Evolutionary conservation across 1,140 invertebrate species (phyloP), one percentile per base, ranked within the genome.

Genomic region (Drosophila yakuba): DNA sequence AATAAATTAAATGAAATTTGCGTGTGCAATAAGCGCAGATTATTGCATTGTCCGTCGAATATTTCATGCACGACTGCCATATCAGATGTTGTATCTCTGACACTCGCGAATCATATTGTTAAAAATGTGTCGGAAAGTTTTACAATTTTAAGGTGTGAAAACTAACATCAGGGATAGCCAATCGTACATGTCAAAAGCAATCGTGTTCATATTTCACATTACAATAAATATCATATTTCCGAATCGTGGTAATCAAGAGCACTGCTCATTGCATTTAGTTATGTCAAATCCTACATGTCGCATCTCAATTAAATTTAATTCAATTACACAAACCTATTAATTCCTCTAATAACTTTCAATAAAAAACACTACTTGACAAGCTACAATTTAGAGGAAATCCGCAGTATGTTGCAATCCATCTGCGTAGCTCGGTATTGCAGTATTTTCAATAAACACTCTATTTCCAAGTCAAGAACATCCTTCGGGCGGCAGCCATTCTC

Each of bases 1-100:
- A 62, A 72, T 79, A 71, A 72, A 71, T 71, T 58, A 43, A 57
- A 59, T 35, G 58, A 61, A 61, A 58, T 57, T 62, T 63, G 36
- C 58, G 32, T 41, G 60, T 48, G 25, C 59, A 78, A 81, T 73
- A 77, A 72, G 28, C 36, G 28, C 32, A 39, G 38, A 39, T 56
- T 51, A 52, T 72, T 47, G 17, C 35, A 6, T 2, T 14, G 63
- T 44, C 56, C 39, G 48, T 38, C 17, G 44, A 48, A 56, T 41
- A 62, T 62, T 76, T 76, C 28, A 68, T 48, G 36, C 36, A 15
- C n/a, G 2, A 67, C 32, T 44, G 41, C 55, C 20, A 23, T 17
- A 50, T 58, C 44, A 14, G 44, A 58, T 38, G n/a, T 69, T 57
- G 69, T 69, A 43, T 71, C 12, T 10, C 5, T 15, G 17, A 15